Percentiles rank a stretch among this genome's conserved stretches.
Evolutionary conservation across 2,113 vertebrate genomes (phyloP).

Genomic region (Atrichornis clamosus): DNA sequence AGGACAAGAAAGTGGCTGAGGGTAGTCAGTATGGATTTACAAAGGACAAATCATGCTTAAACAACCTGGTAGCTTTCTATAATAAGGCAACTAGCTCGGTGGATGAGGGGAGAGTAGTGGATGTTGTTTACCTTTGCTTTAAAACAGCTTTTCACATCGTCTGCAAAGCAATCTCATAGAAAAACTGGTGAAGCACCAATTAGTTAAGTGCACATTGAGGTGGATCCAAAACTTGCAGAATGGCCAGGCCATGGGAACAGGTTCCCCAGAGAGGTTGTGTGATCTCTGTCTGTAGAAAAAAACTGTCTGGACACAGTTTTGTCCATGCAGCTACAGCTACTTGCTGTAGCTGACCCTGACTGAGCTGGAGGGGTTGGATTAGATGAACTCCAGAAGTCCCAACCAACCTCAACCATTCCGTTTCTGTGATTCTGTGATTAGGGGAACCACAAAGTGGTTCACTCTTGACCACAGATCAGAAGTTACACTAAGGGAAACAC

Average conservation of each 20-base stretch:
- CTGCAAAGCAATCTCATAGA: not conserved
- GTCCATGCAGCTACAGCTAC: not conserved
- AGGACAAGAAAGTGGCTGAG: not conserved
- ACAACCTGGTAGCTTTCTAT: not conserved
- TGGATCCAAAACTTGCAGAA: not conserved
- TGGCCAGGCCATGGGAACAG: not conserved
- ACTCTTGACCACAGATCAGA: not conserved
- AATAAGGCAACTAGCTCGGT: not conserved
- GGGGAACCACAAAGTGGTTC: not conserved
- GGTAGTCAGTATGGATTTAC: not conserved
- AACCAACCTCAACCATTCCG: not conserved
- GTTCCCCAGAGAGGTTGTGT: not conserved
- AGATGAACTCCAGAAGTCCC: not conserved
- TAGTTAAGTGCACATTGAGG: not conserved
- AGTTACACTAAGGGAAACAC: rapidly evolving
- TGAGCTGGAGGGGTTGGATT: not conserved
- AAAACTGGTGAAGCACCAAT: not conserved
- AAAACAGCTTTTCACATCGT: not conserved
- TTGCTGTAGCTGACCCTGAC: not conserved
- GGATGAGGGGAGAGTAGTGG: not conserved
- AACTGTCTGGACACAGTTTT: not conserved
- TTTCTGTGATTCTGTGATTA: not conserved
- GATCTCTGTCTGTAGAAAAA: not conserved
- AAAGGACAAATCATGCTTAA: not conserved
- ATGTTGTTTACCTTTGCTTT: not conserved